Conservation (phyloP, 2,113 vertebrate genomes). For the Oophaga pumilio region DNA sequence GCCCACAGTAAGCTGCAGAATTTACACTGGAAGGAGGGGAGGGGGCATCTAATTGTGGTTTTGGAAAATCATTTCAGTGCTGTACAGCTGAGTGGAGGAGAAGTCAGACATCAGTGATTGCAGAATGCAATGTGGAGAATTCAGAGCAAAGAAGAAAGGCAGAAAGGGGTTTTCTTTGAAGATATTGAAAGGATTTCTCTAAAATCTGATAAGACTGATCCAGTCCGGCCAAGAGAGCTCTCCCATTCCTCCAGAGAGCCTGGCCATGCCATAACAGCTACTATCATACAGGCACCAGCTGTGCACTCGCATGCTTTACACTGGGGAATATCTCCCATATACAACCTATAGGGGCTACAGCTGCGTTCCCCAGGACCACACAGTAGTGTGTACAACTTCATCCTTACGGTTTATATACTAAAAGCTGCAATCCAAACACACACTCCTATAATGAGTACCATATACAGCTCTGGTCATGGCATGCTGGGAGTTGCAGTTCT, state of each 20-base stretch:
- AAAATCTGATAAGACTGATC: conserved; percentile 32
- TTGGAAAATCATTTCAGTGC: conserved; percentile 22
- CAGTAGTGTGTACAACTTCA: conserved; percentile 16
- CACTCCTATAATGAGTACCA: background rate
- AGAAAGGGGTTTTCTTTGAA: conserved; percentile 13
- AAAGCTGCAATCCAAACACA: background rate
- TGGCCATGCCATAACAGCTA: background rate
- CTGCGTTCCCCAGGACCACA: conserved; percentile 26
- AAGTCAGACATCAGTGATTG: background rate
- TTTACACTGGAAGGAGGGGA: background rate
- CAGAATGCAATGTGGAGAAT: conserved; percentile 26
- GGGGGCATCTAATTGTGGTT: conserved; percentile 5
- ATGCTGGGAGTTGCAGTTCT: background rate
- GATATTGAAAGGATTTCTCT: background rate
- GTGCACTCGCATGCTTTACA: background rate
- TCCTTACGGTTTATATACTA: background rate
- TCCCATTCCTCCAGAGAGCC: background rate
- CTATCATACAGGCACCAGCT: conserved; percentile 1
- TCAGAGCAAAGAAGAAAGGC: conserved; percentile 16
- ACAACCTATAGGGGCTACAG: background rate
- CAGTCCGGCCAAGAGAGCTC: background rate
- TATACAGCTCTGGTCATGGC: background rate
- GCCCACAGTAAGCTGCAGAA: conserved; percentile 30
- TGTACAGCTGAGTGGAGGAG: conserved; percentile 18
- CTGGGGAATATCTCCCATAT: background rate